Evolutionary conservation across 1,140 invertebrate species (phyloP).

Genomic region (Physella acuta): DNA sequence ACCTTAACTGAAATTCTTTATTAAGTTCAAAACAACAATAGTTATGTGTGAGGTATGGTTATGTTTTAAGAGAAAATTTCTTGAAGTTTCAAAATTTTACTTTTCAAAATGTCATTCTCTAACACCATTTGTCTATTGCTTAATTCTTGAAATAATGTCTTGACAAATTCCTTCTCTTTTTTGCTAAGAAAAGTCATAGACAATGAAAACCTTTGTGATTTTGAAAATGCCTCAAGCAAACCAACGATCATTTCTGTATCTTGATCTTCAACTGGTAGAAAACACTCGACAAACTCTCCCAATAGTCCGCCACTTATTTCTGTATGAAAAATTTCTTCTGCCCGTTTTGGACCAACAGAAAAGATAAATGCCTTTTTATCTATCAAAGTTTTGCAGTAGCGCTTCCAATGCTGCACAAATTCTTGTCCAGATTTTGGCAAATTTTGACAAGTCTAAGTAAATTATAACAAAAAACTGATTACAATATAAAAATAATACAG

Average conservation of each 20-base stretch:
- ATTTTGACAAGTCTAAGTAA: background rate
- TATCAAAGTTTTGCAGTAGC: background rate
- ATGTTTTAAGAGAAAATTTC: no score
- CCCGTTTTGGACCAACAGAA: background rate
- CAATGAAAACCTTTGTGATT: conserved; percentile 21
- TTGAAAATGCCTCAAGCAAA: conserved; percentile 1
- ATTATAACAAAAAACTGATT: background rate
- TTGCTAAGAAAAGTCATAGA: conserved; percentile 20
- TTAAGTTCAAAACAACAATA: no score
- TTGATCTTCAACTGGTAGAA: background rate
- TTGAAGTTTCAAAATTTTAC: no score
- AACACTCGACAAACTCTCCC: conserved; percentile 23
- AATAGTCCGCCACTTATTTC: conserved; percentile 18
- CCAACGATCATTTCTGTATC: background rate
- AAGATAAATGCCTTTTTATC: conserved; percentile 17
- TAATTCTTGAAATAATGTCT: no score
- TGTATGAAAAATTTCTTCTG: conserved; percentile 3
- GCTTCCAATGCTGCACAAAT: conserved; percentile 20
- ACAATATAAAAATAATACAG: background rate
- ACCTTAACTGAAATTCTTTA: no score
- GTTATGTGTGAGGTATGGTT: no score
- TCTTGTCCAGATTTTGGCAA: background rate
- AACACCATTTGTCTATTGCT: no score
- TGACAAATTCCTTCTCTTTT: background rate
- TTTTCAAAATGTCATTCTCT: no score